Conservation (phyloP, 2,888 invertebrate species). For the Hyles lineata region DNA sequence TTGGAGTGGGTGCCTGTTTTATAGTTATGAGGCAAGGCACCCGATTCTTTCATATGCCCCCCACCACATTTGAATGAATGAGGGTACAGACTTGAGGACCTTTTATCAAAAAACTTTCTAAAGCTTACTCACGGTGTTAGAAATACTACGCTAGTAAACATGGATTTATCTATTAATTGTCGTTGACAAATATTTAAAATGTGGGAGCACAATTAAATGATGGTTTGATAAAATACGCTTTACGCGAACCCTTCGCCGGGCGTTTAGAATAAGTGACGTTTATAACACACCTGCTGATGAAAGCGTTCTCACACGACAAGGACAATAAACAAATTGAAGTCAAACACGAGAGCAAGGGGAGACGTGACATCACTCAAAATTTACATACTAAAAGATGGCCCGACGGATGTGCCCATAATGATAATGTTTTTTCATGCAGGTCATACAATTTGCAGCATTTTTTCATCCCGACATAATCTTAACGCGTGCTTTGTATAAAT, state of each 20-base stretch:
- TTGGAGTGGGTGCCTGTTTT: slow-evolving; percentile 51
- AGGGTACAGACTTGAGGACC: slow-evolving; percentile 64
- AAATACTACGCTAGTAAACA: background rate
- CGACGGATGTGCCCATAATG: slow-evolving; percentile 66
- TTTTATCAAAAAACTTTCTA: slow-evolving; percentile 72
- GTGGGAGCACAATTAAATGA: background rate
- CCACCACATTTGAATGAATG: slow-evolving; percentile 74
- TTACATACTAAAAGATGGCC: slow-evolving; percentile 78
- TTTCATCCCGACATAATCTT: slow-evolving; percentile 79
- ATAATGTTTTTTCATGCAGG: slow-evolving; percentile 80
- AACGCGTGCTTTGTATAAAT: slow-evolving; percentile 73
- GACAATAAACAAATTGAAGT: slow-evolving; percentile 44
- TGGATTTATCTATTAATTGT: background rate
- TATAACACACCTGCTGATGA: slow-evolving; percentile 29
- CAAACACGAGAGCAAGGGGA: slow-evolving; percentile 33
- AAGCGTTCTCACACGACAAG: slow-evolving; percentile 33
- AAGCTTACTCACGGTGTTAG: slow-evolving; percentile 27
- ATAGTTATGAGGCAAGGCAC: slow-evolving; percentile 49
- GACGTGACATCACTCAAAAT: slow-evolving; percentile 51
- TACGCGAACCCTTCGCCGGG: background rate
- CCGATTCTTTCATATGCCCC: slow-evolving; percentile 61
- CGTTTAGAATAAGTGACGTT: background rate
- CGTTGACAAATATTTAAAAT: too few species aligned
- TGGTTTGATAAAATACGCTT: background rate
- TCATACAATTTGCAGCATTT: slow-evolving; percentile 83